Base-by-base conservation (phyloP, 2,797 vertebrate genomes). In the Onychomys leucogaster region DNA sequence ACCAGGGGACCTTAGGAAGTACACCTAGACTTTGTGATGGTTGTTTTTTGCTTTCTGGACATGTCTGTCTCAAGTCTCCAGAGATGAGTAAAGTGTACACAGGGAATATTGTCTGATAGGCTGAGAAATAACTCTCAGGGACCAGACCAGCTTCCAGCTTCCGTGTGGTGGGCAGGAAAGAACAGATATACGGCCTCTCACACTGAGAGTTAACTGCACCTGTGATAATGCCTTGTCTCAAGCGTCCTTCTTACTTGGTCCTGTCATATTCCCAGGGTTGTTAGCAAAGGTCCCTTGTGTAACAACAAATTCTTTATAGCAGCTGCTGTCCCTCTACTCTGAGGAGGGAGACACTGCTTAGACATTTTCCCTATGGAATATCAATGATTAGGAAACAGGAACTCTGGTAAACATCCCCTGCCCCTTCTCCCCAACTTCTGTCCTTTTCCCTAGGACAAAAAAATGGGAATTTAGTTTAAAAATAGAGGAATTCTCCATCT, bases 101-200 rank as follows among this genome's bases (percentile, higher is more conserved):
- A 7, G 63, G 13, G 5, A 27, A 21, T 69, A 6, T 21, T 77
- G 5, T 59, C 21, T 65, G 41, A 41, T 46, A 59, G 61, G 41
- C 75, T 25, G 27, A 14, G 23, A 41, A 10, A 49, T n/a, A 37
- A 8, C 29, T 10, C 23, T 7, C 7, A 34, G 63, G 29, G 4
- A 5, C 37, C 0, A 0, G 1, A 32, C 49, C 82, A 17, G 46
- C 17, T 43, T 23, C 25, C 34, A 23, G 69, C 69, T 34, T 71
- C 69, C 14, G 4, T 11, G 57, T 9, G 16, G 82, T 49, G 59
- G 32, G n/a, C 80, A 34, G 55, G 34, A 29, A 59, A 49, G 63
- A 3, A 23, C n/a, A 11, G 34, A 5, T 9, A 8, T 1, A 11
- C 34, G 41, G 37, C 23, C 7, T 0, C 1, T 12, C 11, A 23